Base-by-base conservation (phyloP, 2,888 invertebrate genomes). In the Cybosia mesomella region DNA sequence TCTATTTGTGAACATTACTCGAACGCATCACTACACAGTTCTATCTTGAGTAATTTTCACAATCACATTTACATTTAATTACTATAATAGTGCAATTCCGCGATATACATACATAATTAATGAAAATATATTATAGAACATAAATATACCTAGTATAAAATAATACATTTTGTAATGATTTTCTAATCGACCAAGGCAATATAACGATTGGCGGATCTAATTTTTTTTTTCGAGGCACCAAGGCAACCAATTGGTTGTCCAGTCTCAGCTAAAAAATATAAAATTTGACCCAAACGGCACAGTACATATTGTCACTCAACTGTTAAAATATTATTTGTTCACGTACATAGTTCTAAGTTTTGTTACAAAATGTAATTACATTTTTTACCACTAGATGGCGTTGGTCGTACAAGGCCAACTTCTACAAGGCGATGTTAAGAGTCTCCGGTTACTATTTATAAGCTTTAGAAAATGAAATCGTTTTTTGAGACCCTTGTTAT, bases 151-250 rank as follows among this genome's bases (percentile, higher is more conserved):
- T 28, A 28, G 53, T 32, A 62, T 83, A 85, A 78, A 81, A 75
- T 73, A 76, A 80, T 54, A 64, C 60, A 62, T 84, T 83, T 81
- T 83, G 70, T 68, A 72, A 70, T 83, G 76, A 73, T 79, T 82
- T 78, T 72, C 63, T 82, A 83, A 80, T 73, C 74, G 83, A 85
- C 81, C 74, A 86, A 87, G 86, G 85, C 87, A 83, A 77, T 84
- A 80, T 79, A 74, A 80, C 77, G 83, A 74, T 76, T 81, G 79
- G 36, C 76, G 73, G 70, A 71, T 71, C 71, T 83, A 81, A 64
- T 72, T 77, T 75, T 74, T 74, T 79, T 75, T 81, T 83, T 84
- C 68, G 65, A 90, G 90, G 90, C 90, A 91, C 90, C 85, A n/a
- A n/a, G 85, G 78, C 77, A 76, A 83, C 78, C n/a, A n/a, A n/a